Base-by-base conservation (phyloP, 1,140 invertebrate species). In the Aphidius ervi region DNA sequence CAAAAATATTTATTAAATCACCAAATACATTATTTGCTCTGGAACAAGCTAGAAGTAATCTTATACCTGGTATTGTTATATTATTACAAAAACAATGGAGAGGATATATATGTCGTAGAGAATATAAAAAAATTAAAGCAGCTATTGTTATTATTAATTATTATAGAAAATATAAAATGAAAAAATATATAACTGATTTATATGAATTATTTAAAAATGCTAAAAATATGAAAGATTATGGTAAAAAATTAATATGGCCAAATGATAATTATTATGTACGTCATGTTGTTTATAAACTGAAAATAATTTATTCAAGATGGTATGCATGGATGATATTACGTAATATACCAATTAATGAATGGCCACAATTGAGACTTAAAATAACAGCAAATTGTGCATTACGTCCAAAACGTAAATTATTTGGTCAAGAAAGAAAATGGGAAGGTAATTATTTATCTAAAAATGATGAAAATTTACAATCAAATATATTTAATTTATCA, bases 41-140 rank as follows among this genome's bases (percentile, higher is more conserved):
- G 66, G 96, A 98, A 80, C 87, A 90, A 70, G 82, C 87, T 48
- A 82, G 92, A 63, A 89, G 88, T 56, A 86, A 89, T 58, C 84
- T 92, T 63, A 90, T 98, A 52, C 94, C 94, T 0, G 86, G 87
- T 46, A 95, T 99, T 67, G 93, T 95, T 40, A 86, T 93, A 8
- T 84, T 97, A 63, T 80, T 99, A 58, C 96, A 99, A 82, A 98
- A 97, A 81, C 89, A 93, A 76, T 95, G 93, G 87, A 83, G 95
- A 65, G 96, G 94, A 56, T 84, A 83, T 46, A 74, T 93, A 31
- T 93, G 91, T 3, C 79, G 95, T 9, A 83, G 85, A 70, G 84
- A 86, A 50, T 97, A 91, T 74, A 88, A 88, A 69, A 87, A 88
- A 74, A 89, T 98, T 85, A 87, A 87, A 74, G 95, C 97, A 1